Conservation (phyloP, 2,888 invertebrate species). For the Pseudococcus viburni region DNA sequence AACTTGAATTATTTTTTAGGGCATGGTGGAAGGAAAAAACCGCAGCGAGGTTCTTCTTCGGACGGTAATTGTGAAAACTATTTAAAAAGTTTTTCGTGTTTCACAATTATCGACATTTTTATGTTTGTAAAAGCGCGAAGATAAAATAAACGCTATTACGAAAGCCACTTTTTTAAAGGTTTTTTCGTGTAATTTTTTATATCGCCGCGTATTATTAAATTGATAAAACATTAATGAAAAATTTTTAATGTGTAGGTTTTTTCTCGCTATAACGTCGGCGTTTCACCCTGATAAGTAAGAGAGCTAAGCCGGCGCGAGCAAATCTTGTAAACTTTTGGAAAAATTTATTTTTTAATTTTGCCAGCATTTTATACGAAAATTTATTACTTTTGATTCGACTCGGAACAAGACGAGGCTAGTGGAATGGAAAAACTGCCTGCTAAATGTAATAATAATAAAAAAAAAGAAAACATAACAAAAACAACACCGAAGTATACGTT, state of each 20-base stretch:
- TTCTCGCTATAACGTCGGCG: background rate
- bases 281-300: background rate
- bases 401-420: constrained; percentile 1
- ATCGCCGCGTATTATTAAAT: constrained; percentile 6
- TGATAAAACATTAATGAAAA: constrained; percentile 56
- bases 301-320: background rate
- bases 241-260: background rate
- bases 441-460: constrained; percentile 13
- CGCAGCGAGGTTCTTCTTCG: background rate
- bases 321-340: background rate
- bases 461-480: background rate
- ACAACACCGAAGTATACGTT: background rate
- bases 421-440: constrained; percentile 6
- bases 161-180: constrained; percentile 14
- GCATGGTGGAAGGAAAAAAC: background rate
- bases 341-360: constrained; percentile 11
- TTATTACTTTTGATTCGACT: constrained; percentile 31
- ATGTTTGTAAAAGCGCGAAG: constrained; percentile 15
- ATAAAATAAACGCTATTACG: constrained; percentile 42
- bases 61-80: constrained; percentile 24
- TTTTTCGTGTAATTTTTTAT: constrained; percentile 52
- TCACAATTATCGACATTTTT: constrained; percentile 49
- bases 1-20: background rate
- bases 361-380: background rate
- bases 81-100: constrained; percentile 53